Percentiles rank a stretch among this genome's conserved stretches.
Conservation (phyloP, 2,888 invertebrate genomes). For the Mesorhabditis spiculigera region DNA sequence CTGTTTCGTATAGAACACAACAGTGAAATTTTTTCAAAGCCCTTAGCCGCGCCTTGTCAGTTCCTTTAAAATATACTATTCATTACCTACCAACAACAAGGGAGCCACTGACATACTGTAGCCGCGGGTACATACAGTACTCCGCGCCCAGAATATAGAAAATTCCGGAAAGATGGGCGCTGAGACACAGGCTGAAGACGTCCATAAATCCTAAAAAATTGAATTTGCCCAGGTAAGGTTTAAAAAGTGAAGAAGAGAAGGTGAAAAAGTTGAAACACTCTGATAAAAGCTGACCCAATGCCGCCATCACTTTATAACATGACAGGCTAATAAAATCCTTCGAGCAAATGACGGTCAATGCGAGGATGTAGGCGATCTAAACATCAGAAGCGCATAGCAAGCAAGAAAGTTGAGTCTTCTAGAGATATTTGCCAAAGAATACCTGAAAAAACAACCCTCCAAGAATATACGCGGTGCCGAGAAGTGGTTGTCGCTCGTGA, state of each 20-base stretch:
- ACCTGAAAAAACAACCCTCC: neutral
- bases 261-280: too few species aligned
- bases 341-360: neutral
- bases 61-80: neutral
- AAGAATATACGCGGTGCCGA: neutral
- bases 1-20: too few species aligned
- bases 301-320: neutral
- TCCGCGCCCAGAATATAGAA: neutral
- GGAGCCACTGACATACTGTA: neutral
- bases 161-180: neutral
- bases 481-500: neutral
- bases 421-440: neutral
- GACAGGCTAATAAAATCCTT: neutral
- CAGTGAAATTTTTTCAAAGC: too few species aligned
- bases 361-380: neutral
- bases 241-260: too few species aligned
- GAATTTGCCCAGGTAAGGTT: too few species aligned
- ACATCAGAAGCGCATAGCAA: neutral
- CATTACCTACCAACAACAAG: neutral
- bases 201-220: neutral
- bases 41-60: too few species aligned
- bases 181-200: neutral
- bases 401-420: too few species aligned
- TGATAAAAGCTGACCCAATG: neutral
- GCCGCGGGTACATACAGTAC: slow-evolving; percentile 1